Conservation (phyloP, 2,797 vertebrate genomes). For the Ara ararauna region DNA sequence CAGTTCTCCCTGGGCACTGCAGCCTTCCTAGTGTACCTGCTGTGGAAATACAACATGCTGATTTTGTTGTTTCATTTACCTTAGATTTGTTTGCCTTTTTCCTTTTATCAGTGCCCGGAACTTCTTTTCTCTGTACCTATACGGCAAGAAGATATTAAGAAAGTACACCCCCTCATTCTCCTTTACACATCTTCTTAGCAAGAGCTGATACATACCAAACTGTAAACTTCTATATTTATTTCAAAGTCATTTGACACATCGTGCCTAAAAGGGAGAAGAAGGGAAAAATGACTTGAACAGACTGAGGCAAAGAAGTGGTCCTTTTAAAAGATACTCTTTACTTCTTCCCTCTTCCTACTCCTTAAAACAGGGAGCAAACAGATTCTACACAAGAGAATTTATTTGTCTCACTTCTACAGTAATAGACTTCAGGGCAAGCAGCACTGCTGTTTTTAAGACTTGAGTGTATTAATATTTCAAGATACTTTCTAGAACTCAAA, state of each 20-base stretch:
- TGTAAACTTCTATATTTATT: slow-evolving; percentile 91
- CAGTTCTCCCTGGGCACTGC: background rate
- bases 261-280: slow-evolving; percentile 77
- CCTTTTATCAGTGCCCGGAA: slow-evolving; percentile 84
- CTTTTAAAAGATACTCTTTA: background rate
- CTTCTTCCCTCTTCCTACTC: background rate
- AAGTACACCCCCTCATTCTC: background rate
- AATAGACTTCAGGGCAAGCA: background rate
- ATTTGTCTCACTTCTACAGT: background rate
- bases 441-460: background rate
- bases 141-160: background rate
- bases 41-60: background rate
- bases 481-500: background rate
- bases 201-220: slow-evolving; percentile 84
- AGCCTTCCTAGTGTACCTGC: background rate
- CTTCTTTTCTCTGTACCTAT: slow-evolving; percentile 90
- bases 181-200: background rate
- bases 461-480: background rate
- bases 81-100: slow-evolving; percentile 93
- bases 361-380: background rate
- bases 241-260: slow-evolving; percentile 92
- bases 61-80: slow-evolving; percentile 76
- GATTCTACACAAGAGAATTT: background rate
- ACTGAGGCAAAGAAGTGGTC: background rate
- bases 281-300: background rate